Evolutionary conservation across 2,888 invertebrate species (phyloP), one percentile per base, ranked within the genome.

Genomic region (Eupithecia subfuscata): DNA sequence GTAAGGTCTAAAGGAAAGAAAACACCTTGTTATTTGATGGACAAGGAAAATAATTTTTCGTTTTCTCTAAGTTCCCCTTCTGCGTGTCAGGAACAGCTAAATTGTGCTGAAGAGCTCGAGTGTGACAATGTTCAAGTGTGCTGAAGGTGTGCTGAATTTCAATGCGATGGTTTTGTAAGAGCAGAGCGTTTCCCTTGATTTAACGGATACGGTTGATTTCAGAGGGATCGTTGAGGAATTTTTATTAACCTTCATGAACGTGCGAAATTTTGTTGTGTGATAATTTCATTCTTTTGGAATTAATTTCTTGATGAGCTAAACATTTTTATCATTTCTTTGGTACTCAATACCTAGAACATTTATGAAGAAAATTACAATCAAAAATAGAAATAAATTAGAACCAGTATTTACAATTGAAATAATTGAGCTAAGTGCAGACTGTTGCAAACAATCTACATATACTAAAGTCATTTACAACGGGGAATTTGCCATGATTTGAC

Each of bases 121-220:
- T 67, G 65, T 40, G 65, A n/a, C 65, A 67, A 37, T 67, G 65
- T 30, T 69, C n/a, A 69, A 69, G 69, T 22, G 22, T n/a, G 43
- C 22, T 56, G 52, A 56, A 69, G 48, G 45, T 34, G 48, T 65
- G 65, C 65, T 67, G 65, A 67, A 67, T 67, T n/a, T 37, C 37
- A 67, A 67, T 67, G 69, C 48, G 52, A 25, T 18, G 22, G 65
- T 11, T 60, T 60, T 67, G 65, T 40, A 67, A 67, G 40, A 67
- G 25, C 60, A 60, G 12, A 1, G n/a, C 22, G 37, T 65, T 65
- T 65, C 11, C 9, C 37, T n/a, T 11, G 65, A 67, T 67, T 67
- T 67, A 67, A 60, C 60, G 25, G 60, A 60, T 14, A 25, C 25
- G 22, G 22, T 60, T 25, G 60, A 60, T 60, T 25, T 60, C 1